A percentile compares a stretch with the other conserved stretches of the same genome.
phyloP scores from a whole-genome alignment of 2,113 vertebrate genomes.

The Corythornis vintsioides region DNA sequence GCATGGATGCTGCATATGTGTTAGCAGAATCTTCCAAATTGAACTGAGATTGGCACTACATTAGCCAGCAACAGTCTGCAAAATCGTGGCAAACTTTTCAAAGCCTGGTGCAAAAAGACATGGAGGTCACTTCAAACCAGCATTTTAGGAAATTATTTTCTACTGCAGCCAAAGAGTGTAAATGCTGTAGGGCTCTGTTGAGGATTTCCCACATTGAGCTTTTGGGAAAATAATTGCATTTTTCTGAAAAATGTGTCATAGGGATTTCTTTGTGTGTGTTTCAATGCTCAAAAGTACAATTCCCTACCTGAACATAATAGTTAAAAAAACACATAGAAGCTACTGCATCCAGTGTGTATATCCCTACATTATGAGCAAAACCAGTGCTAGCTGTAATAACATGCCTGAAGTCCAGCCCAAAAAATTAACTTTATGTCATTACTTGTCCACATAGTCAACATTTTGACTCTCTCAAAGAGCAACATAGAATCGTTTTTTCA shows the following conservation, averaged over 20 bases:
- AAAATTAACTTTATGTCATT: background rate
- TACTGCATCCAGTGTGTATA: background rate
- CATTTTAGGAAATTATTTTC: background rate
- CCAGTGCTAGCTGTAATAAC: background rate
- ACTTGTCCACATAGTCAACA: background rate
- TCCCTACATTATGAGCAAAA: background rate
- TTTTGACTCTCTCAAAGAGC: background rate
- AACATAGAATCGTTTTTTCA: background rate
- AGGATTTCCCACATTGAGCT: background rate
- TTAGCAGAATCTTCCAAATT: background rate
- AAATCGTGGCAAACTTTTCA: background rate
- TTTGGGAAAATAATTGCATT: background rate
- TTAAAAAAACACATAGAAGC: background rate
- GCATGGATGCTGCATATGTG: background rate
- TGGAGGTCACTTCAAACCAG: background rate
- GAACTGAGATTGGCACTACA: background rate
- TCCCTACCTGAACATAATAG: background rate
- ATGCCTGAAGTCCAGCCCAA: background rate
- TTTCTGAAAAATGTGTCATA: background rate
- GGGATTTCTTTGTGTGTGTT: background rate
- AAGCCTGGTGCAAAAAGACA: background rate
- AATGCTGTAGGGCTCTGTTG: background rate
- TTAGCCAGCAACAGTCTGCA: background rate
- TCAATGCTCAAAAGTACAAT: background rate
- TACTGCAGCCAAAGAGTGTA: rapidly evolving